phyloP scores from a whole-genome alignment of 2,888 invertebrate species.

The Drosophila setosimentum region DNA sequence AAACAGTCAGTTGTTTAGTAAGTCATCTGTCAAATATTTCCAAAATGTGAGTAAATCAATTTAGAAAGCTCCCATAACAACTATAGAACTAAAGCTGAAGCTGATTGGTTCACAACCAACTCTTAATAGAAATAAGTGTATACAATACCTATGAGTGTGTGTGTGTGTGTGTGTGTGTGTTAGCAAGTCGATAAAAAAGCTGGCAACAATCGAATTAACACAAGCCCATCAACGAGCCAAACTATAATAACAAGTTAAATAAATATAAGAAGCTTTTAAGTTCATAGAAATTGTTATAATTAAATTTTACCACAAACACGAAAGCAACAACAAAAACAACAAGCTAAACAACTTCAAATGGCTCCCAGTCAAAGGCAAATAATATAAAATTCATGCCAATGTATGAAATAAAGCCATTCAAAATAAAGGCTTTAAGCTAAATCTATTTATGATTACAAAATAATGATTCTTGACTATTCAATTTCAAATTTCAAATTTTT shows the following conservation, averaged over 20 bases:
- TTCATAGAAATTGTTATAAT: slow-evolving; percentile 76
- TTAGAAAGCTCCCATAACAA: slow-evolving; percentile 5
- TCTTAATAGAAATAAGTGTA: slow-evolving; percentile 53
- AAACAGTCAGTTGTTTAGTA: slow-evolving; percentile 15
- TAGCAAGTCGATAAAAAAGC: slow-evolving; percentile 33
- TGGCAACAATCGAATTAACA: slow-evolving; percentile 18
- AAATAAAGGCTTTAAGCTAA: neutral
- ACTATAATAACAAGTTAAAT: slow-evolving; percentile 76
- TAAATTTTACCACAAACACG: slow-evolving; percentile 57
- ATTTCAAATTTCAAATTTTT: neutral
- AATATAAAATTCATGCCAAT: slow-evolving; percentile 7
- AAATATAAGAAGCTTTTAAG: slow-evolving; percentile 79
- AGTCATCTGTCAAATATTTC: slow-evolving; percentile 27
- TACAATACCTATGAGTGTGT: neutral
- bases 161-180: slow-evolving; percentile 1
- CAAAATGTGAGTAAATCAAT: slow-evolving; percentile 8
- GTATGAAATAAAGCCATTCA: neutral
- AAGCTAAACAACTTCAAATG: slow-evolving; percentile 12
- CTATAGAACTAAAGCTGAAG: neutral
- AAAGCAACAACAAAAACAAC: slow-evolving; percentile 25
- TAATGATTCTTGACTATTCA: neutral
- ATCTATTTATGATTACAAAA: neutral
- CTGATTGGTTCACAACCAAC: slow-evolving; percentile 4
- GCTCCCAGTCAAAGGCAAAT: slow-evolving; percentile 14
- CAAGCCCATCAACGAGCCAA: slow-evolving; percentile 15